These are phyloP conservation scores for Nemotelus pantherinus DNA, from an alignment of 2,888 invertebrate genomes.

Conservation along the genomic window DNA sequence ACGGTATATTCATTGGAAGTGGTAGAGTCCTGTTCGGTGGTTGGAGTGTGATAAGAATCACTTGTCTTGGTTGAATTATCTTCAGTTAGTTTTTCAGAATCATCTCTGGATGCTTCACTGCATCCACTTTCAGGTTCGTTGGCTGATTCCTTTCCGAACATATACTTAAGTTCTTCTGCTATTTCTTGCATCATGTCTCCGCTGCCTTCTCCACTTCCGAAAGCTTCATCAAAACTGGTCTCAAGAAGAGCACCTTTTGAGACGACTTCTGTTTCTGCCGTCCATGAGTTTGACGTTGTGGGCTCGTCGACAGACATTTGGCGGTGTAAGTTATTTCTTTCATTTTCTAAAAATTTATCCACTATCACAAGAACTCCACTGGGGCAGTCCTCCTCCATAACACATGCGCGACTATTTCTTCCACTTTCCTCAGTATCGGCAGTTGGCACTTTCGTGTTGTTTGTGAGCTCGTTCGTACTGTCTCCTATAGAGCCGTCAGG, in stretches of 20 bases:
- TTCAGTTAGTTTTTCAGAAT: constrained; percentile 5
- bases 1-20: constrained; percentile 35
- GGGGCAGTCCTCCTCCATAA: constrained; percentile 34
- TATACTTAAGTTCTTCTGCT: not conserved
- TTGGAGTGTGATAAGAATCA: constrained; percentile 24
- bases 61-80: constrained; percentile 9
- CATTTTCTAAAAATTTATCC: constrained; percentile 51
- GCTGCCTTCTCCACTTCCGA: not conserved
- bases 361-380: constrained; percentile 43
- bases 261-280: not conserved
- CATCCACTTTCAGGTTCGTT: not conserved
- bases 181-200: not conserved
- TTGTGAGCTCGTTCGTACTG: constrained; percentile 30
- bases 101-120: constrained; percentile 12
- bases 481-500: constrained; percentile 52
- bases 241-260: constrained; percentile 1
- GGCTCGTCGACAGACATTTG: constrained; percentile 23
- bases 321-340: constrained; percentile 41
- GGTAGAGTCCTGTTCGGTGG: constrained; percentile 25
- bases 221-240: constrained; percentile 34
- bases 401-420: not conserved
- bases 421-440: constrained; percentile 10
- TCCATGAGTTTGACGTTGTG: not conserved
- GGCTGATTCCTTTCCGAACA: not conserved
- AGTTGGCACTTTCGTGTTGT: constrained; percentile 6